Base-by-base conservation (phyloP, 1,140 invertebrate species). In the Trichoplusia ni region DNA sequence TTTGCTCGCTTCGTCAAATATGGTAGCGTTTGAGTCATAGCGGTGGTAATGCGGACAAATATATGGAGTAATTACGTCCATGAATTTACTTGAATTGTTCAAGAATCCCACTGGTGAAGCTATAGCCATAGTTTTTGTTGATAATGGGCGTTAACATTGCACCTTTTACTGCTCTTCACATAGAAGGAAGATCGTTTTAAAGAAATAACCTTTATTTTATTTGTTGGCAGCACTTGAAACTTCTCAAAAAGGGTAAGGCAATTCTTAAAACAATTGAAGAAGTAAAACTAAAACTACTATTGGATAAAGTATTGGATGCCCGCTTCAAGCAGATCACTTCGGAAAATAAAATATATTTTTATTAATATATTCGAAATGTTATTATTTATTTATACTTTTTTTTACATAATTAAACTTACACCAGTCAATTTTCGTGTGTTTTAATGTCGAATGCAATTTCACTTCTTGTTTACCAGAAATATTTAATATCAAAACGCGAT, bases 1-100 rank as follows among this genome's bases (percentile, higher is more conserved):
- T 71, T 67, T 73, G 64, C 42, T 51, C 13, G 27, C 47, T 16
- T 49, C 42, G 47, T 54, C 59, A 61, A 69, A 69, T 75, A 69
- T 69, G 63, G 69, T 53, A 25, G n/a, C 16, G 35, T 54, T 65
- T 67, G 54, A 60, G 51, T 68, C 51, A 37, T 59, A 67, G 27
- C n/a, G 8, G 38, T 65, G 42, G n/a, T 38, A 54, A 54, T 54
- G 8, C 9, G 35, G 9, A 37, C 11, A 38, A 38, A 54, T 16
- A 14, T 64, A 58, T 58, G 54, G 23, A 37, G 11, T 69, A 64
- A 56, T 67, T 71, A 38, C 40, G 13, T 1, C 25, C 8, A 56
- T 42, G 60, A 56, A 31, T 59, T 65, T 53, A 63, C 51, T 53
- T 23, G 47, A 64, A 62, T 64, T 64, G n/a, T n/a, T 29, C 49